phyloP scores from a whole-genome alignment of 2,797 vertebrate species.

The Cygnus olor region DNA sequence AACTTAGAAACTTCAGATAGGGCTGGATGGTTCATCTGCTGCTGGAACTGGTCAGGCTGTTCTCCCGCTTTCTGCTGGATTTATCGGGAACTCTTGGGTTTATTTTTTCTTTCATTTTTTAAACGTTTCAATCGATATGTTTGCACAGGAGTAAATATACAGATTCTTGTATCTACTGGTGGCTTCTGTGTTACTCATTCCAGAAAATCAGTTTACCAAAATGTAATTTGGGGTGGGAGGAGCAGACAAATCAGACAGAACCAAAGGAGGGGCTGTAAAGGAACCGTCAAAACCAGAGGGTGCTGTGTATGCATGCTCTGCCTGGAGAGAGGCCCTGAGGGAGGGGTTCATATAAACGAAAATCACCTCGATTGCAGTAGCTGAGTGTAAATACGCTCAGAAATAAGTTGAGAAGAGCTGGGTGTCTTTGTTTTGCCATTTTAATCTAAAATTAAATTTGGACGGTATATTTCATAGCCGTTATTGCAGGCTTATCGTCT shows the following conservation, averaged over 20 bases:
- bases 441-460: background rate
- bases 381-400: background rate
- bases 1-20: background rate
- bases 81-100: background rate
- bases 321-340: background rate
- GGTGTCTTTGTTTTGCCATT: background rate
- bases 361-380: background rate
- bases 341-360: background rate
- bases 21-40: background rate
- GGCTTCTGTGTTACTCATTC: rapidly evolving
- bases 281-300: background rate
- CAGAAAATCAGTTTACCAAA: background rate
- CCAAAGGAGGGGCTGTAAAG: background rate
- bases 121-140: background rate
- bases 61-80: background rate
- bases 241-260: background rate
- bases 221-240: background rate
- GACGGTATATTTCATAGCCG: background rate
- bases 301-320: background rate
- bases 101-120: background rate
- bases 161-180: rapidly evolving
- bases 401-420: background rate
- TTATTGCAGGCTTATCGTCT: background rate
- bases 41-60: background rate
- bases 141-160: background rate